Conservation (phyloP, 2,113 vertebrate genomes). For the Vicugna pacos region DNA sequence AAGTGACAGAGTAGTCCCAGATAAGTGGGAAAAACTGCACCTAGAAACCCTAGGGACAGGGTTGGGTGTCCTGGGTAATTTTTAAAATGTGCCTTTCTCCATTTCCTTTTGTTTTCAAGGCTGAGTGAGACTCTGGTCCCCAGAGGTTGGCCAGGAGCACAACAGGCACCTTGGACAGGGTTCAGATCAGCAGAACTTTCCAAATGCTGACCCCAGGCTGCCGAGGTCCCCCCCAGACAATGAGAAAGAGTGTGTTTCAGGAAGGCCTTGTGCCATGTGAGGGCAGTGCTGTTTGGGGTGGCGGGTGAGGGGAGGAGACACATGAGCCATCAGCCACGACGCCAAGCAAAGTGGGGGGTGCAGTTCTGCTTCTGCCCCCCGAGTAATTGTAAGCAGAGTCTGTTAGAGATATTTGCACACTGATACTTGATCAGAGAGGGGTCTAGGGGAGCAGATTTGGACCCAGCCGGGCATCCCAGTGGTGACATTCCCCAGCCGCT, state of each 20-base stretch:
- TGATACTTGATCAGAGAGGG: background rate
- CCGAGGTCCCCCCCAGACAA: background rate
- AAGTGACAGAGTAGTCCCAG: background rate
- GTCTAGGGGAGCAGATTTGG: background rate
- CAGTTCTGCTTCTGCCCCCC: no score
- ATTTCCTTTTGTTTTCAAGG: background rate
- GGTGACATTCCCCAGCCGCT: no score
- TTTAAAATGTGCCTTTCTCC: background rate
- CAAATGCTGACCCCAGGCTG: background rate
- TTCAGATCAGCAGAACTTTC: background rate
- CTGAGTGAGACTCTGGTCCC: background rate
- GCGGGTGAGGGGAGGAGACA: background rate
- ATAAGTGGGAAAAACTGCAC: background rate
- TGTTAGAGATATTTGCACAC: background rate
- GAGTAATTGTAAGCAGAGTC: background rate
- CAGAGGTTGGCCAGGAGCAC: background rate
- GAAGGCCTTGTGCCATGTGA: background rate
- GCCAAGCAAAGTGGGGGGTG: background rate
- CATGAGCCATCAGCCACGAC: background rate
- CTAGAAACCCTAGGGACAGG: background rate
- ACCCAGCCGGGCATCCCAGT: background rate
- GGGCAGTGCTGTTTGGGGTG: background rate
- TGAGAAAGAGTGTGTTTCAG: background rate
- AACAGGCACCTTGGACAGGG: background rate
- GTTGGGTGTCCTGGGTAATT: background rate